Evolutionary conservation across 2,888 invertebrate species (phyloP).

Genomic region (Lithophane semibrunnea): DNA sequence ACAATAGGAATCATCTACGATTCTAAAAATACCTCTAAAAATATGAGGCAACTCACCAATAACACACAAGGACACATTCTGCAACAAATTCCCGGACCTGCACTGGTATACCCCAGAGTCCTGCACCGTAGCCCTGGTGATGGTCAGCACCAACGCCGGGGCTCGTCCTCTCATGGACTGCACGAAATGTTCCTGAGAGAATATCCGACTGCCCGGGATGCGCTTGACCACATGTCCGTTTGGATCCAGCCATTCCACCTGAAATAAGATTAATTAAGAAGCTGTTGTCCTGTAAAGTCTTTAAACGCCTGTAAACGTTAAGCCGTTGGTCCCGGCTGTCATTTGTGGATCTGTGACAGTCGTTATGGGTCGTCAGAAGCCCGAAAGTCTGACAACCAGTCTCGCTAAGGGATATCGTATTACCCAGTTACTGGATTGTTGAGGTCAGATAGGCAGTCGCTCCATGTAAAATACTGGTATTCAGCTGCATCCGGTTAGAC

Average conservation of each 20-base stretch:
- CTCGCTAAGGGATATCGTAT: no score
- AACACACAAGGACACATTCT: conserved; percentile 78
- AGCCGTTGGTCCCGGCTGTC: neutral
- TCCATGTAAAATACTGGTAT: no score
- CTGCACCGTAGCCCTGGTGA: conserved; percentile 71
- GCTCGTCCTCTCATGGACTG: conserved; percentile 67
- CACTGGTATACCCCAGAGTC: conserved; percentile 83
- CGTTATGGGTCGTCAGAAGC: no score
- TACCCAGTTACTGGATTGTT: no score
- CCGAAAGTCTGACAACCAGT: no score
- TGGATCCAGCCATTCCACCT: conserved; percentile 84
- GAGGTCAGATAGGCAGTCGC: no score
- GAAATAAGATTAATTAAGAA: conserved; percentile 19
- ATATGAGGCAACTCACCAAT: conserved; percentile 74
- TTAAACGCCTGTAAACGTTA: neutral
- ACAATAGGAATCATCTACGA: no score
- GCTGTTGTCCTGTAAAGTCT: neutral
- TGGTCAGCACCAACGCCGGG: conserved; percentile 73
- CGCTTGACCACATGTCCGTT: conserved; percentile 73
- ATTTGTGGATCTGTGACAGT: no score
- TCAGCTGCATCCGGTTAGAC: no score
- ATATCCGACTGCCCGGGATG: conserved; percentile 73
- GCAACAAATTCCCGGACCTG: conserved; percentile 71
- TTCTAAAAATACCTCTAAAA: no score
- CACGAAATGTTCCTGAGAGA: conserved; percentile 77